Evolutionary conservation across 2,888 invertebrate genomes (phyloP), one percentile per base, ranked within the genome.

Genomic region (Oegoconia quadripuncta): DNA sequence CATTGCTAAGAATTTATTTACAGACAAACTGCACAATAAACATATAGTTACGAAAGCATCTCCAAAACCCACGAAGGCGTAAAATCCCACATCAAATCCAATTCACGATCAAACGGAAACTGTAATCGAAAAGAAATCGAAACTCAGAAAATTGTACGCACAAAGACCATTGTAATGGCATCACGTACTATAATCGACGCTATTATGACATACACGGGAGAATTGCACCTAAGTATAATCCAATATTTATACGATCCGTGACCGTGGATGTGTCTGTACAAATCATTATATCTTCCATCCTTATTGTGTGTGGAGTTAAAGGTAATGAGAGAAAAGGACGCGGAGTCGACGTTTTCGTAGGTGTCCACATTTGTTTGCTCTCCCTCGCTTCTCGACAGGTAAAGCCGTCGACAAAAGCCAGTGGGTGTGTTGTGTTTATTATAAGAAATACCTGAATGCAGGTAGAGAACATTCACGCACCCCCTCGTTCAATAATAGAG

Each of bases 191-290:
- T 82, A 84, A 87, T 82, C 82, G 76, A 64, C 49, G 78, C 73
- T 79, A 86, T 87, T 87, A 86, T 86, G 84, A 86, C 86, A 84
- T 80, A 79, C 79, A 72, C 65, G 68, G 60, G 59, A 73, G 81
- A 81, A 84, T 82, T 81, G 80, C 82, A 76, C 80, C 81, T 81
- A 76, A 84, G 64, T 78, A 81, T 86, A 86, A 86, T 84, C 86
- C 86, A 86, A 86, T 86, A 83, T 84, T 82, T 82, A 84, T 84
- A 76, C 67, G 75, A 69, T 72, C 66, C 70, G 74, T 79, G 79
- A 77, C 75, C 76, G 71, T 64, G 63, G 51, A 50, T 48, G n/a
- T n/a, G n/a, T n/a, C n/a, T 46, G 46, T 48, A 50, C 48, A 49
- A 47, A 53, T 52, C 44, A 50, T 43, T 45, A 9, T 2, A 44